These are phyloP conservation scores for Epizoanthus fatuus DNA, from an alignment of 92 coral and sea anemone species.

Conservation along the genomic window DNA sequence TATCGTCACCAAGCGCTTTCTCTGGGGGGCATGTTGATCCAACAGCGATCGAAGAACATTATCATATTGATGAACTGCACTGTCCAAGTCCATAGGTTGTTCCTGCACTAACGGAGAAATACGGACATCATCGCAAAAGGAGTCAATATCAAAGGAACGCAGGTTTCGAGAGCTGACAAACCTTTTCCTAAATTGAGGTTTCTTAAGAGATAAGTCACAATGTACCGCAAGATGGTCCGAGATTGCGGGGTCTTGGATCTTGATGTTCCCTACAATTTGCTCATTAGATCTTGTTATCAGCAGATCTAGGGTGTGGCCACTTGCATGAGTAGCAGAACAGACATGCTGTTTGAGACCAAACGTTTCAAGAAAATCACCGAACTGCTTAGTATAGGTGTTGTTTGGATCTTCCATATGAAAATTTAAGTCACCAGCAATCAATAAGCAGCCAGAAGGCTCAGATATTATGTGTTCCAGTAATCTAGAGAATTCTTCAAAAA, in stretches of 20 bases:
- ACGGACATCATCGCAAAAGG: conserved; percentile 24
- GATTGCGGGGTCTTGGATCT: neutral
- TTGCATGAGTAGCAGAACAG: neutral
- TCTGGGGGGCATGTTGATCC: conserved; percentile 54
- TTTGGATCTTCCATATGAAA: too few relatives aligned
- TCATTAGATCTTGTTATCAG: neutral
- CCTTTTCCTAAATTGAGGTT: neutral
- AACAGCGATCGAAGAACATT: conserved; percentile 42
- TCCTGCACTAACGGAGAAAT: neutral
- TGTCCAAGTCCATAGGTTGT: neutral
- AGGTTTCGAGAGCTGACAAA: conserved; percentile 6
- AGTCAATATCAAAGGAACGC: conserved; percentile 15
- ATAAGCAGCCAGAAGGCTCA: too few relatives aligned
- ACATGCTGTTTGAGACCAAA: neutral
- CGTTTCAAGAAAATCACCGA: neutral
- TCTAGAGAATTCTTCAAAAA: too few relatives aligned
- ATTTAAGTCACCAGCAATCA: too few relatives aligned
- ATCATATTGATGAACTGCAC: conserved; percentile 52
- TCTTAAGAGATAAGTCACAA: neutral
- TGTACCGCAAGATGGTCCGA: neutral
- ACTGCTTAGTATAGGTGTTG: too few relatives aligned
- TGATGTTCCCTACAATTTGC: neutral
- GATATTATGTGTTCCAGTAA: too few relatives aligned
- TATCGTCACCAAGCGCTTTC: conserved; percentile 39
- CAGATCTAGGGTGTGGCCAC: neutral